Percentiles rank a stretch among this genome's conserved stretches.
Conservation (phyloP, 2,113 vertebrate species). For the Psilopsiagon aurifrons region DNA sequence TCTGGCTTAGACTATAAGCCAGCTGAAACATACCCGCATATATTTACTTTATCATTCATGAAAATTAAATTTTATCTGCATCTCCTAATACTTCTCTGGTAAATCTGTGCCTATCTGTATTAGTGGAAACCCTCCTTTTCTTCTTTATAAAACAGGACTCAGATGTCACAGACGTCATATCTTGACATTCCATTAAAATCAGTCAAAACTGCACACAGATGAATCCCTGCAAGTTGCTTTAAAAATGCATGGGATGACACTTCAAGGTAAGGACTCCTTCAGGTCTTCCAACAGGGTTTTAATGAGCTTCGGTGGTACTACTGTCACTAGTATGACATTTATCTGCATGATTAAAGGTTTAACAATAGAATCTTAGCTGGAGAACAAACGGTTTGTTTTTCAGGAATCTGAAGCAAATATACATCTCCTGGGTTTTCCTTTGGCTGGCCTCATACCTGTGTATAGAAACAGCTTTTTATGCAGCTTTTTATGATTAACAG, state of each 20-base stretch:
- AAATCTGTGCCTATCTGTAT: constrained; percentile 26
- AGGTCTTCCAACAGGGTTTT: neutral
- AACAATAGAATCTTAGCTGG: neutral
- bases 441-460: neutral
- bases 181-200: neutral
- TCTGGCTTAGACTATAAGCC: constrained; percentile 66
- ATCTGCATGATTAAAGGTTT: neutral
- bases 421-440: neutral
- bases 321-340: neutral
- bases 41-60: constrained; percentile 62
- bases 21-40: constrained; percentile 52
- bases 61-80: constrained; percentile 70
- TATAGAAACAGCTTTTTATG: neutral
- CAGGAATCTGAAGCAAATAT: neutral
- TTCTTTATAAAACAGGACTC: neutral
- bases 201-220: neutral
- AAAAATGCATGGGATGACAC: constrained; percentile 18
- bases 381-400: neutral
- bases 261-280: constrained; percentile 3
- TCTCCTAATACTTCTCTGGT: constrained; percentile 49
- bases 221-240: neutral
- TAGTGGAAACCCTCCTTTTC: neutral
- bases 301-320: neutral
- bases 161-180: neutral
- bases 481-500: neutral